phyloP scores from a whole-genome alignment of 1,140 invertebrate species.

The Papilio glaucus region DNA sequence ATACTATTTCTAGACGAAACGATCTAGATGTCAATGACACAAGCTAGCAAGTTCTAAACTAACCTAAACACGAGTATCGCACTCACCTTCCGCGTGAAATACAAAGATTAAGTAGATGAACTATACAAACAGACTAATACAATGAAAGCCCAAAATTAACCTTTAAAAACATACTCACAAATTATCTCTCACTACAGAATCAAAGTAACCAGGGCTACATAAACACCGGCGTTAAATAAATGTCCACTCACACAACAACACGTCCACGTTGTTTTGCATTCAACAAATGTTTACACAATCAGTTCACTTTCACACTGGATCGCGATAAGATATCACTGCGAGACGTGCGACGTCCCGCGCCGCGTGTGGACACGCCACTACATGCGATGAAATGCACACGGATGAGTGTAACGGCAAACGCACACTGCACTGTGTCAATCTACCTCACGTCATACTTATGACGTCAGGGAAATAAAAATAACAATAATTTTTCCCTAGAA shows the following conservation, averaged over 20 bases:
- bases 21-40: no score
- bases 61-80: no score
- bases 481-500: background rate
- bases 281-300: slow-evolving; percentile 18
- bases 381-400: background rate
- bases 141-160: background rate
- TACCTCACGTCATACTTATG: background rate
- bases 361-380: background rate
- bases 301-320: slow-evolving; percentile 25
- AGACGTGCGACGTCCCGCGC: slow-evolving; percentile 6
- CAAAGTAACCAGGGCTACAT: background rate
- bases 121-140: no score
- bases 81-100: background rate
- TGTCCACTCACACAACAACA: slow-evolving; percentile 13
- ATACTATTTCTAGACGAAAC: no score
- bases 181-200: background rate
- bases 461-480: background rate
- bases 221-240: background rate
- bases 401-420: background rate
- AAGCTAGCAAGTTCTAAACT: no score
- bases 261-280: slow-evolving; percentile 15
- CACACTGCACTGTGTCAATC: background rate
- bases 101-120: background rate
- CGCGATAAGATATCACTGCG: slow-evolving; percentile 22
- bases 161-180: background rate